Evolutionary conservation across 2,888 invertebrate genomes (phyloP).

Genomic region (Epinotia brunnichana): DNA sequence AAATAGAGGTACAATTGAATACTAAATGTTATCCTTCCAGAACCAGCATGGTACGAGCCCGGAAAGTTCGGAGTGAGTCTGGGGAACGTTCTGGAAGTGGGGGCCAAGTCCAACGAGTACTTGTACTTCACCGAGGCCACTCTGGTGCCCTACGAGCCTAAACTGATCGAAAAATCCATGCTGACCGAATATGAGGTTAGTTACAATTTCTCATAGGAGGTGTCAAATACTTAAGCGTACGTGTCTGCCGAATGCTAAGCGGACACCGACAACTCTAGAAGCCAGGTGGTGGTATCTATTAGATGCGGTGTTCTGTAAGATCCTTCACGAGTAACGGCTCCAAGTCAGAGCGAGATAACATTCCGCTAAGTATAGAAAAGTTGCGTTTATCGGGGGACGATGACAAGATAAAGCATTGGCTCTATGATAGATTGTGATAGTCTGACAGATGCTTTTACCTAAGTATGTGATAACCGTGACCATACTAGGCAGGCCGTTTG

Average conservation of each 20-base stretch:
- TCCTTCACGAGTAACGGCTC: no score
- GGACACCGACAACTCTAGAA: neutral
- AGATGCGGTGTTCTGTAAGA: no score
- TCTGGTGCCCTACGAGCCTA: constrained; percentile 93
- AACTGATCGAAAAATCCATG: constrained; percentile 90
- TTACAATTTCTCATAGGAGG: neutral
- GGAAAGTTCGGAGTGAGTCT: constrained; percentile 93
- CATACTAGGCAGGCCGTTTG: neutral
- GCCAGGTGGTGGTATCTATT: no score
- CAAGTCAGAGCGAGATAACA: no score
- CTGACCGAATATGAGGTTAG: constrained; percentile 91
- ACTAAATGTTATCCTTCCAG: constrained; percentile 69
- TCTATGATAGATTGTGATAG: neutral
- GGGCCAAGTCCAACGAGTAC: constrained; percentile 79
- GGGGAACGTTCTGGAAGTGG: constrained; percentile 92
- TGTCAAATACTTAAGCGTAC: no score
- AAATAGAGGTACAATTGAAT: neutral
- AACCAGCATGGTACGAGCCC: constrained; percentile 95
- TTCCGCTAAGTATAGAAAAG: no score
- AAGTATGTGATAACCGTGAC: neutral
- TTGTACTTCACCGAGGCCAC: constrained; percentile 92
- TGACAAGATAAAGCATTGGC: neutral
- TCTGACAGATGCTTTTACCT: neutral
- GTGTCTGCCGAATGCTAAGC: neutral
- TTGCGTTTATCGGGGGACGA: neutral